These are phyloP conservation scores for Nipponacmea schrenckii DNA, from an alignment of 2,888 invertebrate genomes.

Conservation along the genomic window DNA sequence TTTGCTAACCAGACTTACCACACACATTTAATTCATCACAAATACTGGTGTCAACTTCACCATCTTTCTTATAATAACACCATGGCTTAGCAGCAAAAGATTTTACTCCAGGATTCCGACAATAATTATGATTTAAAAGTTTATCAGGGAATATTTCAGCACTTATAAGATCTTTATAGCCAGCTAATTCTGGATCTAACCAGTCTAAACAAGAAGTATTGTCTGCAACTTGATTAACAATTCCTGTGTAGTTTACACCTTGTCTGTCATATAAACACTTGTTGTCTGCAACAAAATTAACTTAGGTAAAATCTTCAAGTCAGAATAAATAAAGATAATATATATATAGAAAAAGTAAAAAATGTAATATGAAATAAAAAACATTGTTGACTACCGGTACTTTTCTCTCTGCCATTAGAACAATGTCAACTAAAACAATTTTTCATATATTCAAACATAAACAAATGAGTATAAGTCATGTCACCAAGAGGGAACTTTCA, in stretches of 20 bases:
- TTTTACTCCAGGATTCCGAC: conserved; percentile 34
- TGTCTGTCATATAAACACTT: conserved; percentile 32
- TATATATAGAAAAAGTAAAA: neutral
- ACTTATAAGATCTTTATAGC: conserved; percentile 10
- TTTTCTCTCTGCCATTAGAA: too few relatives aligned
- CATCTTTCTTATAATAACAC: conserved; percentile 30
- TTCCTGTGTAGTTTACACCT: conserved; percentile 35
- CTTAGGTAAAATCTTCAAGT: too few relatives aligned
- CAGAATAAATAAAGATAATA: conserved; percentile 9
- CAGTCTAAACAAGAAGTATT: conserved; percentile 25
- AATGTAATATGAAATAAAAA: too few relatives aligned
- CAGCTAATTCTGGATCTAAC: conserved; percentile 11
- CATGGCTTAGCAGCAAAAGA: conserved; percentile 33
- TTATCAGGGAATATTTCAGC: conserved; percentile 37
- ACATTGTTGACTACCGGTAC: too few relatives aligned
- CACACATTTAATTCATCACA: conserved; percentile 21
- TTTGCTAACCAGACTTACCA: conserved; percentile 18
- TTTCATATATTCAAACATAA: neutral
- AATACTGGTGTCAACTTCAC: neutral
- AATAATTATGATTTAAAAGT: conserved; percentile 36
- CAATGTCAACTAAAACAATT: neutral
- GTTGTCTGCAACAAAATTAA: conserved; percentile 24
- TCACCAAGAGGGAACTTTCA: too few relatives aligned
- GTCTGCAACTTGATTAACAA: conserved; percentile 15
- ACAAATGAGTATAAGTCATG: neutral